These are phyloP conservation scores for Acanthurus lineatus DNA, from an alignment of 2,797 vertebrate species.

Conservation along the genomic window DNA sequence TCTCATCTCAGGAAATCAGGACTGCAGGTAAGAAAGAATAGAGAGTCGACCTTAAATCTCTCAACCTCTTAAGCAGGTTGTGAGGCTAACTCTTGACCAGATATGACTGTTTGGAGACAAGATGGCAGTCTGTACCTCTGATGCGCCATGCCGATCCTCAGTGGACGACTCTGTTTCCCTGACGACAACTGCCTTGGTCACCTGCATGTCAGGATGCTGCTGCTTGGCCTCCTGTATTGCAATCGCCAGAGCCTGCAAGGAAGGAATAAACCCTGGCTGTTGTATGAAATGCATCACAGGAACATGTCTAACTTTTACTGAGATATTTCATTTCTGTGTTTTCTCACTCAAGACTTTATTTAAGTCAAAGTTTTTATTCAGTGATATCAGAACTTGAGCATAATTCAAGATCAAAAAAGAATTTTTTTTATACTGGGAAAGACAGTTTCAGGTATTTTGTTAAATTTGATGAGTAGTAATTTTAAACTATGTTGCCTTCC, in stretches of 20 bases:
- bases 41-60: conserved; percentile 20
- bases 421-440: no score
- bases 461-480: no score
- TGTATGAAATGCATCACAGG: background rate
- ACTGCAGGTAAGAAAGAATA: conserved; percentile 66
- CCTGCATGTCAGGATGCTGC: conserved; percentile 99
- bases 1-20: conserved; percentile 71
- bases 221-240: conserved; percentile 99
- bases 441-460: no score
- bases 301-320: background rate
- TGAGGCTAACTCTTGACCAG: conserved; percentile 31
- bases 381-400: background rate
- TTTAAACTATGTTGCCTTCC: no score
- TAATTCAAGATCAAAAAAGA: no score
- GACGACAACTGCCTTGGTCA: conserved; percentile 99
- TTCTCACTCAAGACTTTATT: background rate
- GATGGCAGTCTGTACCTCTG: conserved; percentile 86
- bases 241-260: conserved; percentile 93
- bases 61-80: conserved; percentile 18
- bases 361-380: background rate
- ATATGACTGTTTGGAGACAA: conserved; percentile 33
- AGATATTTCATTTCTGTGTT: background rate
- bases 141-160: conserved; percentile 90
- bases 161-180: conserved; percentile 98
- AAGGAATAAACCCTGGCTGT: background rate